Evolutionary conservation across 2,113 vertebrate genomes (phyloP).

Genomic region (Corydoras sp.): DNA sequence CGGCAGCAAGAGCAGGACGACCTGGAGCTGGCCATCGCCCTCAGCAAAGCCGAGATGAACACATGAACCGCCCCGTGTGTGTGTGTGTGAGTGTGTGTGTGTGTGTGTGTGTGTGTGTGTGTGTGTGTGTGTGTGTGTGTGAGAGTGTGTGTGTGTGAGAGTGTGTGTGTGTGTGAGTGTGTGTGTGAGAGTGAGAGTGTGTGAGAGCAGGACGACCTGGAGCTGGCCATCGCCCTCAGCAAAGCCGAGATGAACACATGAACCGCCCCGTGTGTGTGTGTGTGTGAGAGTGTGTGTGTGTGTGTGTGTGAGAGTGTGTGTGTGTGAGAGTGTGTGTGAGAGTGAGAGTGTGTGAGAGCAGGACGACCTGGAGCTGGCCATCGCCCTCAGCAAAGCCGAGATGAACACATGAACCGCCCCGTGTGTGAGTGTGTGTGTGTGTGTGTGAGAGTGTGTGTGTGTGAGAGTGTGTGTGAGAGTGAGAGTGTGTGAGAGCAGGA

Average conservation of each 20-base stretch:
- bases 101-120: slow-evolving; percentile 14
- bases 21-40: slow-evolving; percentile 91
- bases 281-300: slow-evolving; percentile 5
- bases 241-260: slow-evolving; percentile 96
- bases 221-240: slow-evolving; percentile 95
- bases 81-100: slow-evolving; percentile 1
- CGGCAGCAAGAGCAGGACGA: slow-evolving; percentile 95
- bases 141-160: background rate
- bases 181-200: background rate
- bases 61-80: slow-evolving; percentile 59
- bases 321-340: no score
- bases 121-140: background rate
- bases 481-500: no score
- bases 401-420: no score
- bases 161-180: background rate
- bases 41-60: slow-evolving; percentile 98
- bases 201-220: slow-evolving; percentile 72
- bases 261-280: slow-evolving; percentile 27
- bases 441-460: slow-evolving; percentile 5
- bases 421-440: slow-evolving; percentile 13
- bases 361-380: no score
- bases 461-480: background rate
- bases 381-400: no score
- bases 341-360: no score
- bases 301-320: slow-evolving; percentile 7